A percentile compares a stretch with the other conserved stretches of the same genome.
These are phyloP conservation scores for Torymus texanus DNA, from an alignment of 2,888 invertebrate genomes.

Conservation along the genomic window DNA sequence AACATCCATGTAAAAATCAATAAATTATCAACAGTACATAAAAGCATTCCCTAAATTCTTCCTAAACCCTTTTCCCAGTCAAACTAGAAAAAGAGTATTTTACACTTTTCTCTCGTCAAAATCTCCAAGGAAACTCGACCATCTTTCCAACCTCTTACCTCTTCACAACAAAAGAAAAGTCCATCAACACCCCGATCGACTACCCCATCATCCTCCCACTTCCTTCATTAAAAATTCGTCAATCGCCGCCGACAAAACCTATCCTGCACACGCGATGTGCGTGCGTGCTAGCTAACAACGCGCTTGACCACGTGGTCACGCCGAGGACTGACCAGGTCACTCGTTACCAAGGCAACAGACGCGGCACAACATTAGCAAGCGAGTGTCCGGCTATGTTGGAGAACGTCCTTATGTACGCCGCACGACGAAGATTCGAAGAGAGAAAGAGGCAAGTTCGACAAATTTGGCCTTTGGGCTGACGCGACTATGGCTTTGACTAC, in stretches of 20 bases:
- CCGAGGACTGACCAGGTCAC: conserved; percentile 72
- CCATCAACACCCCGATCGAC: no score
- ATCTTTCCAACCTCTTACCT: no score
- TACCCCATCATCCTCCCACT: no score
- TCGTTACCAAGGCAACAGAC: conserved; percentile 69
- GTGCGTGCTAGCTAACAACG: neutral
- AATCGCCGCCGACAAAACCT: neutral
- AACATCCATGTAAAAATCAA: no score
- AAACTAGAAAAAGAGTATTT: no score
- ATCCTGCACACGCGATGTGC: conserved; percentile 14
- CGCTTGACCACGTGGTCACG: conserved; percentile 70
- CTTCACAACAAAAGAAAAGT: no score
- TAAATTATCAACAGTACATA: no score
- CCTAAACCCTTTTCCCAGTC: no score
- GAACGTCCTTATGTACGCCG: conserved; percentile 8
- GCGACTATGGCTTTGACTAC: conserved; percentile 12
- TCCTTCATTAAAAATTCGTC: conserved; percentile 29
- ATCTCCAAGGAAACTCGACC: no score
- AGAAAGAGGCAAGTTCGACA: conserved; percentile 34
- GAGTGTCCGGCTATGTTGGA: neutral
- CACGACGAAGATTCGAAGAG: conserved; percentile 12
- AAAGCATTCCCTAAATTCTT: no score
- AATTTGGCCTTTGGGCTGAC: conserved; percentile 4
- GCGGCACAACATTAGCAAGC: conserved; percentile 37
- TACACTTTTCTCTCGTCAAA: no score